Base-by-base conservation (phyloP, 2,888 invertebrate genomes). In the Acleris emargana region DNA sequence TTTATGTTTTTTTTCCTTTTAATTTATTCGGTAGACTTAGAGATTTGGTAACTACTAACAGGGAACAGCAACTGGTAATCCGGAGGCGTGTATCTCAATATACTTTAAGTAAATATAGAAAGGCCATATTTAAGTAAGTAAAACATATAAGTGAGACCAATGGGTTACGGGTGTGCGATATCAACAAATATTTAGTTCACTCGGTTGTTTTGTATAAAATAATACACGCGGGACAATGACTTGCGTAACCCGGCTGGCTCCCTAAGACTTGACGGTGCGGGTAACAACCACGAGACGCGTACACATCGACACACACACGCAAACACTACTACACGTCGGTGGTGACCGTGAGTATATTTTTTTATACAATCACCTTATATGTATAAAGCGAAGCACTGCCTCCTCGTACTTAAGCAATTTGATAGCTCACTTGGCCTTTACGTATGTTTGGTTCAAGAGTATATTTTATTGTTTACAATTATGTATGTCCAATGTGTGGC, bases 281-380 rank as follows among this genome's bases (percentile, higher is more conserved):
- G n/a, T 42, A 53, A 47, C 42, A 71, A 74, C 87, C 88, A 89
- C 89, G 89, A 89, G 89, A 87, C 88, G 76, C 69, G 71, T 72
- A 78, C 79, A 73, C 71, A 73, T 63, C 67, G 68, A 79, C 69
- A 74, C 73, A 81, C 76, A 84, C 77, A 82, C 73, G 82, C 77
- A 78, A 72, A 83, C 78, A 83, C 64, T 60, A 50, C 80, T 76
- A 79, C 77, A 87, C 82, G 76, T 76, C 87, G 89, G 76, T 78
- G 87, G 74, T 64, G 74, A 82, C 74, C 76, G 91, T 91, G 84
- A 91, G 91, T 91, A 91, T 88, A 75, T 67, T 70, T 77, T 71
- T 76, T 76, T 75, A 75, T 80, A 76, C 71, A 68, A 71, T 74
- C 76, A 80, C 73, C 69, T 74, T 75, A 71, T 71, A 71, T 75